Percentiles rank a stretch among this genome's conserved stretches.
Conservation (phyloP, 2,113 vertebrate species). For the Tachycineta bicolor region DNA sequence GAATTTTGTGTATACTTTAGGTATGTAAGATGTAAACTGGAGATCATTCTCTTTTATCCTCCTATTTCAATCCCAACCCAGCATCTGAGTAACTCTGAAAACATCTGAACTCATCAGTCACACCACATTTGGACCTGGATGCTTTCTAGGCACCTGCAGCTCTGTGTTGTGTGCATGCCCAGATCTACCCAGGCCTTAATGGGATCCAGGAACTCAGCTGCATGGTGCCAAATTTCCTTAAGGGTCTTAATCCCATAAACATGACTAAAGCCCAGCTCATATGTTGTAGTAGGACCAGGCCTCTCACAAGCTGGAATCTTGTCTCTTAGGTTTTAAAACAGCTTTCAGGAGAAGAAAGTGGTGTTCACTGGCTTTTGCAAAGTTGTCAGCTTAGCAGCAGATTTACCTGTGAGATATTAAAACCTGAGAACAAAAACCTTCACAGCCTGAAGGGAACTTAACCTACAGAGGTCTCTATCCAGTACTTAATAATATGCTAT, state of each 20-base stretch:
- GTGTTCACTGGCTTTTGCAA: neutral
- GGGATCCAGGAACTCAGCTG: slow-evolving; percentile 36
- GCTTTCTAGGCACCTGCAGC: slow-evolving; percentile 54
- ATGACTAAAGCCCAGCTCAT: slow-evolving; percentile 23
- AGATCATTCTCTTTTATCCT: neutral
- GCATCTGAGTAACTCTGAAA: slow-evolving; percentile 47
- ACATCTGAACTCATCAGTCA: slow-evolving; percentile 19
- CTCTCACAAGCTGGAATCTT: neutral
- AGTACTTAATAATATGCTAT: neutral
- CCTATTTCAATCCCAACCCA: neutral
- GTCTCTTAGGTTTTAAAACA: neutral
- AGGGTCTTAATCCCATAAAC: slow-evolving; percentile 36
- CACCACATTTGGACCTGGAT: slow-evolving; percentile 42
- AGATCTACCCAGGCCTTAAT: slow-evolving; percentile 55
- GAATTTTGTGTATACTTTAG: neutral
- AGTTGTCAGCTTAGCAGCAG: neutral
- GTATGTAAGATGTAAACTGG: neutral
- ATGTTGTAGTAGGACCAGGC: neutral
- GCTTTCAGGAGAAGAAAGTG: neutral
- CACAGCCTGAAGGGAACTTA: neutral
- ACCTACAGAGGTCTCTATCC: neutral
- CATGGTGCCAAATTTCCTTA: neutral
- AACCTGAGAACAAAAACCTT: neutral
- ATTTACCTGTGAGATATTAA: neutral
- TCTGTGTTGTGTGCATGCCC: slow-evolving; percentile 34